Evolutionary conservation across 2,113 vertebrate species (phyloP).

Genomic region (Heterocephalus glaber): DNA sequence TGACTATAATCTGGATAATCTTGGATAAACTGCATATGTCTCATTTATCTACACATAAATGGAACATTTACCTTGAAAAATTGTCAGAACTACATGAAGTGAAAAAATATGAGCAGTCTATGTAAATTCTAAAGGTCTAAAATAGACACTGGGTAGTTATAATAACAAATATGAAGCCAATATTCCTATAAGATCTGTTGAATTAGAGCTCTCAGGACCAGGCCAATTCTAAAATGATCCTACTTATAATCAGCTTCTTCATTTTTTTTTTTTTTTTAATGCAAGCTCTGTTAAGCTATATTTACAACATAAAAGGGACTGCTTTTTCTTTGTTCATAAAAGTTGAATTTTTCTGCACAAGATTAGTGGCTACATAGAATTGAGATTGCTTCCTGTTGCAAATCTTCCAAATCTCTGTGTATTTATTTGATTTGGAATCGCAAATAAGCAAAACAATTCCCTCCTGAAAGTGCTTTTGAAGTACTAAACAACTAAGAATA

Average conservation of each 20-base stretch:
- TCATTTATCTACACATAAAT: not conserved
- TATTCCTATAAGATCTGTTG: not conserved
- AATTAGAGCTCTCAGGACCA: not conserved
- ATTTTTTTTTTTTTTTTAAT: constrained; percentile 27
- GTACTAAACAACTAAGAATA: constrained; percentile 82
- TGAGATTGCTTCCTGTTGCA: constrained; percentile 79
- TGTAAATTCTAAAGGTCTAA: not conserved
- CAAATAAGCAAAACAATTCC: constrained; percentile 83
- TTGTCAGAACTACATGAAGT: not conserved
- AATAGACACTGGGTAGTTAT: not conserved
- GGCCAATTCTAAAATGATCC: constrained; percentile 45
- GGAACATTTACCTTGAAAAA: not conserved
- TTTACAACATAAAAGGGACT: constrained; percentile 67
- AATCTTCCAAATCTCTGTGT: constrained; percentile 83
- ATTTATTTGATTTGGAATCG: constrained; percentile 86
- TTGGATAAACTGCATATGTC: not conserved
- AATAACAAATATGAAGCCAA: not conserved
- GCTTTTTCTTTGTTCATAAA: constrained; percentile 70
- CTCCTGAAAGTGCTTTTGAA: constrained; percentile 81
- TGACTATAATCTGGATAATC: not conserved
- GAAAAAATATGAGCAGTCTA: constrained; percentile 2
- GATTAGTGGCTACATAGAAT: constrained; percentile 78
- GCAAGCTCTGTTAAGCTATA: constrained; percentile 52
- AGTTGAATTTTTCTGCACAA: constrained; percentile 75
- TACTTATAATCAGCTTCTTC: constrained; percentile 53